Conservation (phyloP, 2,113 vertebrate genomes). For the Microtus pennsylvanicus region DNA sequence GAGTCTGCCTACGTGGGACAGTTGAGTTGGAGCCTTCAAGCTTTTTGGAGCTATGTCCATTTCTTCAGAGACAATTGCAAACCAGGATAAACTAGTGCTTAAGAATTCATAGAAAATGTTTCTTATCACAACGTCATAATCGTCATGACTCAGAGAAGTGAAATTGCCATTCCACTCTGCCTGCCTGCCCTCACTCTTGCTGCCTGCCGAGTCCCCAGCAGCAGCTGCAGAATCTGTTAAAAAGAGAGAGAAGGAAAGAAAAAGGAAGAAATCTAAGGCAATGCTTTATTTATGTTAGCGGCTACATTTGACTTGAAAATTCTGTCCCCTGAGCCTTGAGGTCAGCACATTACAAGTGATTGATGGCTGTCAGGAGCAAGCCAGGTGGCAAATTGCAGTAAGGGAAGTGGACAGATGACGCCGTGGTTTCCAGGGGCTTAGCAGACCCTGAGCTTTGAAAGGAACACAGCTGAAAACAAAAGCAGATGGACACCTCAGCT, state of each 20-base stretch:
- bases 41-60: slow-evolving; percentile 79
- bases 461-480: slow-evolving; percentile 85
- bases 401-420: slow-evolving; percentile 91
- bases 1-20: slow-evolving; percentile 48
- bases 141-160: slow-evolving; percentile 88
- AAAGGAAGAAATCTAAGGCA: slow-evolving; percentile 62
- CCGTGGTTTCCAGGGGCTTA: slow-evolving; percentile 88
- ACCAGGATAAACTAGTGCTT: slow-evolving; percentile 86
- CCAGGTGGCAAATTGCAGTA: slow-evolving; percentile 88
- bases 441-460: slow-evolving; percentile 83
- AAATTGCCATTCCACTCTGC: slow-evolving; percentile 88
- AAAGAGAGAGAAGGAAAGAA: not conserved
- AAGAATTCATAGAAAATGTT: slow-evolving; percentile 89
- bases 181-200: slow-evolving; percentile 87
- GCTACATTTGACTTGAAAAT: slow-evolving; percentile 91
- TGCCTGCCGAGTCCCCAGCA: slow-evolving; percentile 87
- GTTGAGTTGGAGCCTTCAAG: slow-evolving; percentile 68
- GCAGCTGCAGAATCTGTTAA: slow-evolving; percentile 86
- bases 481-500: slow-evolving; percentile 86
- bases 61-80: slow-evolving; percentile 81
- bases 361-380: slow-evolving; percentile 92
- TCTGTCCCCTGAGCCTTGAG: slow-evolving; percentile 89
- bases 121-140: slow-evolving; percentile 88
- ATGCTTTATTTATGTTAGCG: slow-evolving; percentile 90
- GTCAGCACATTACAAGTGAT: slow-evolving; percentile 91